Conservation (phyloP, 2,797 vertebrate species). For the Pachyuromys duprasi region DNA sequence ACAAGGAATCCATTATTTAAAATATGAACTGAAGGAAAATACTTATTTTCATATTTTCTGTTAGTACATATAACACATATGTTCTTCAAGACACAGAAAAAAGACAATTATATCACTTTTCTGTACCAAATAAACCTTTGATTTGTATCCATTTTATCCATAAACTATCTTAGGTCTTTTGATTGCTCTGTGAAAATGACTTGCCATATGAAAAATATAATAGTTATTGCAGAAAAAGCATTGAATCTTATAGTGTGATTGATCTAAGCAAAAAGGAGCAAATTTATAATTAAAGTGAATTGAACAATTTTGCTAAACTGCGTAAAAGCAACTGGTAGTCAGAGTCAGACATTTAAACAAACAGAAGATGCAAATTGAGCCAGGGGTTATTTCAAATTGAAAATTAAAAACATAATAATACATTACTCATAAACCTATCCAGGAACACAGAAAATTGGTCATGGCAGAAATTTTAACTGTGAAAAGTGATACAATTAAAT, state of each 20-base stretch:
- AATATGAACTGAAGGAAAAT: conserved; percentile 27
- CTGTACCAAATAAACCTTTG: conserved; percentile 32
- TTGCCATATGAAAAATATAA: conserved; percentile 55
- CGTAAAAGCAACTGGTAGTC: conserved; percentile 41
- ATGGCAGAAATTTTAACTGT: conserved; percentile 71
- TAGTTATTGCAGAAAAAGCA: conserved; percentile 44
- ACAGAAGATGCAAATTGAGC: conserved; percentile 69
- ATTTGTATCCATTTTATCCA: conserved; percentile 37
- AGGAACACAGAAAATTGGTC: conserved; percentile 70
- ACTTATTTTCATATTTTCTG: neutral
- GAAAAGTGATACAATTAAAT: conserved; percentile 77
- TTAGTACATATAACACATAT: conserved; percentile 9
- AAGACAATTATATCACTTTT: neutral
- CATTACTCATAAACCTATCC: conserved; percentile 59
- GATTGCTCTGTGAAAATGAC: conserved; percentile 41
- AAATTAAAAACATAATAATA: conserved; percentile 73
- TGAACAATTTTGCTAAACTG: conserved; percentile 58
- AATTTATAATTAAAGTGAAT: conserved; percentile 70
- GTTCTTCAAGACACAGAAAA: conserved; percentile 12
- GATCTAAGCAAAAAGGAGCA: conserved; percentile 22
- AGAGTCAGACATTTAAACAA: conserved; percentile 56
- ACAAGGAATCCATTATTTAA: conserved; percentile 32
- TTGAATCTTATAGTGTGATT: conserved; percentile 25
- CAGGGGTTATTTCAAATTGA: conserved; percentile 58
- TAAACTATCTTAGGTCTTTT: conserved; percentile 37